These are phyloP conservation scores for Chaetodon trifasciatus DNA, from an alignment of 2,797 vertebrate genomes.

Conservation along the genomic window DNA sequence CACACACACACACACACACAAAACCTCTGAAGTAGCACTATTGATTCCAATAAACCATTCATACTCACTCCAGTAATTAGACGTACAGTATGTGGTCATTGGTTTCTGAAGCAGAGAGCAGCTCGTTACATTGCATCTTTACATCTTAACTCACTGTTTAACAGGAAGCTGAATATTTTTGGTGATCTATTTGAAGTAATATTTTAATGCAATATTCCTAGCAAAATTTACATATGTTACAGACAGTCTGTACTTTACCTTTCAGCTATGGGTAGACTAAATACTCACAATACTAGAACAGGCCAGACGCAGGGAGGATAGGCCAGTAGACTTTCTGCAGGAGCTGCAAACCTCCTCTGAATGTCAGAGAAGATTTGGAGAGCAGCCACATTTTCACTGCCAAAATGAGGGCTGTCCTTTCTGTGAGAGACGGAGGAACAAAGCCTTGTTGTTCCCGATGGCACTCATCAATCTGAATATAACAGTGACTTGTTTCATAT, in stretches of 20 bases:
- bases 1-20: not conserved
- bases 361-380: conserved; percentile 52
- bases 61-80: conserved; percentile 14
- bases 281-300: not conserved
- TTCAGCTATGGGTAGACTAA: conserved; percentile 28
- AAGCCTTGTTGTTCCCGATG: conserved; percentile 36
- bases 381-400: conserved; percentile 30
- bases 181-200: not conserved
- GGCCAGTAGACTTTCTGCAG: conserved; percentile 25
- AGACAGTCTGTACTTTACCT: conserved; percentile 14
- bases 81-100: not conserved
- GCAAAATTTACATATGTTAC: conserved; percentile 10
- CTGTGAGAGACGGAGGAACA: conserved; percentile 33
- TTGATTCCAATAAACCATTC: conserved; percentile 28
- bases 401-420: conserved; percentile 29
- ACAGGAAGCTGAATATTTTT: conserved; percentile 8
- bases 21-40: conserved; percentile 22
- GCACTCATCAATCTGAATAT: conserved; percentile 59
- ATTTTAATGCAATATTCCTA: not conserved
- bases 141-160: not conserved
- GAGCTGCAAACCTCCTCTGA: conserved; percentile 33
- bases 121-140: not conserved
- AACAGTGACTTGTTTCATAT: conserved; percentile 48
- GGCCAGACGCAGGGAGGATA: conserved; percentile 9
- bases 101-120: conserved; percentile 3